Evolutionary conservation across 2,888 invertebrate genomes (phyloP).

Genomic region (Pteria penguin): DNA sequence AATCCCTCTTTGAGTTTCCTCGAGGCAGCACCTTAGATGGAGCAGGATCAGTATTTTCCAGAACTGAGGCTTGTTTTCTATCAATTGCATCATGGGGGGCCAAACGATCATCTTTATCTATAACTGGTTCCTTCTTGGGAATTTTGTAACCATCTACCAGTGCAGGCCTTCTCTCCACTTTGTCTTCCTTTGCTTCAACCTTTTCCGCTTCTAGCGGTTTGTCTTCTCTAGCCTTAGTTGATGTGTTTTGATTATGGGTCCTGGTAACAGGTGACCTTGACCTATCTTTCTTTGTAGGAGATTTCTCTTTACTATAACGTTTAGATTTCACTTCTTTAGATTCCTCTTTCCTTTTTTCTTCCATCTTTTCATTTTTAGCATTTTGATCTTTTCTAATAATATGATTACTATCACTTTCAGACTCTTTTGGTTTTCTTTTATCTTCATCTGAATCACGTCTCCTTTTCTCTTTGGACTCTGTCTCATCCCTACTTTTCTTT

Average conservation of each 20-base stretch:
- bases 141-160: slow-evolving; percentile 9
- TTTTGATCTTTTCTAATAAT: slow-evolving; percentile 31
- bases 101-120: slow-evolving; percentile 7
- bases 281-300: slow-evolving; percentile 31
- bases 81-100: slow-evolving; percentile 20
- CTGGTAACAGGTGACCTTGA: slow-evolving; percentile 46
- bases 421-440: slow-evolving; percentile 24
- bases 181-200: slow-evolving; percentile 23
- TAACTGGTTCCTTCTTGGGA: slow-evolving; percentile 10
- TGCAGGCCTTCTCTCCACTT: slow-evolving; percentile 5
- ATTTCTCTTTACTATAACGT: slow-evolving; percentile 35
- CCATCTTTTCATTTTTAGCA: slow-evolving; percentile 9
- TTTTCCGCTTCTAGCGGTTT: not conserved
- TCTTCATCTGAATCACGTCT: slow-evolving; percentile 12
- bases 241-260: slow-evolving; percentile 2
- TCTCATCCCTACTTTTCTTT: slow-evolving; percentile 20
- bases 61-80: not conserved
- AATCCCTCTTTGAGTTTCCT: slow-evolving; percentile 21
- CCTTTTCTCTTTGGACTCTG: slow-evolving; percentile 9
- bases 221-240: slow-evolving; percentile 5
- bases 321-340: slow-evolving; percentile 9
- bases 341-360: slow-evolving; percentile 34
- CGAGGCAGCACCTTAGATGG: slow-evolving; percentile 2
- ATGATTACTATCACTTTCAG: slow-evolving; percentile 32
- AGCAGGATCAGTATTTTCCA: not conserved